Percentiles rank a stretch among this genome's conserved stretches.
Evolutionary conservation across 2,797 vertebrate genomes (phyloP).

Genomic region (Pampus argenteus): DNA sequence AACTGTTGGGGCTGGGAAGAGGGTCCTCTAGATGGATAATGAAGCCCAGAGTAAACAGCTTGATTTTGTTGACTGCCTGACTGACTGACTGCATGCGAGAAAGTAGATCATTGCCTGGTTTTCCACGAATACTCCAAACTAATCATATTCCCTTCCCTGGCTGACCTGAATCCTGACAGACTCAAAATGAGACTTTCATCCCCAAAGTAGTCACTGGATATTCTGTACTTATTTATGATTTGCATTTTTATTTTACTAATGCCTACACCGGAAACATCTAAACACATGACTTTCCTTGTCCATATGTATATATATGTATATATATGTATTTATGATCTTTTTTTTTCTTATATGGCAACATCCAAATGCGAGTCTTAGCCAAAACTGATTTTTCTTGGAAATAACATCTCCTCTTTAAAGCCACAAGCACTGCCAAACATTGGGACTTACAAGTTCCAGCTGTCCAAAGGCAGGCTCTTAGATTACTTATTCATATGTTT

Average conservation of each 20-base stretch:
- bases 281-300: no score
- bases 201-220: conserved; percentile 41
- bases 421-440: conserved; percentile 61
- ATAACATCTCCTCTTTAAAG: conserved; percentile 56
- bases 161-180: conserved; percentile 76
- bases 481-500: conserved; percentile 85
- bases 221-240: conserved; percentile 22
- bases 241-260: conserved; percentile 13
- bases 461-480: conserved; percentile 70
- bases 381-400: conserved; percentile 62
- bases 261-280: background rate
- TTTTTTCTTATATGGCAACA: background rate
- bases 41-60: conserved; percentile 80
- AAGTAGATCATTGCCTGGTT: conserved; percentile 74
- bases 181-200: conserved; percentile 60
- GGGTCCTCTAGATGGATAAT: conserved; percentile 73
- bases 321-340: no score
- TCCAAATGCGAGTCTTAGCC: conserved; percentile 13
- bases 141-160: conserved; percentile 62
- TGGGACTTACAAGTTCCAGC: conserved; percentile 69
- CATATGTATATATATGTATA: no score
- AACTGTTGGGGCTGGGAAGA: conserved; percentile 66
- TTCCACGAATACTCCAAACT: conserved; percentile 74
- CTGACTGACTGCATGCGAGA: conserved; percentile 58
- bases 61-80: conserved; percentile 77